Evolutionary conservation across 2,888 invertebrate genomes (phyloP).

Genomic region (Sarcophaga rosellei): DNA sequence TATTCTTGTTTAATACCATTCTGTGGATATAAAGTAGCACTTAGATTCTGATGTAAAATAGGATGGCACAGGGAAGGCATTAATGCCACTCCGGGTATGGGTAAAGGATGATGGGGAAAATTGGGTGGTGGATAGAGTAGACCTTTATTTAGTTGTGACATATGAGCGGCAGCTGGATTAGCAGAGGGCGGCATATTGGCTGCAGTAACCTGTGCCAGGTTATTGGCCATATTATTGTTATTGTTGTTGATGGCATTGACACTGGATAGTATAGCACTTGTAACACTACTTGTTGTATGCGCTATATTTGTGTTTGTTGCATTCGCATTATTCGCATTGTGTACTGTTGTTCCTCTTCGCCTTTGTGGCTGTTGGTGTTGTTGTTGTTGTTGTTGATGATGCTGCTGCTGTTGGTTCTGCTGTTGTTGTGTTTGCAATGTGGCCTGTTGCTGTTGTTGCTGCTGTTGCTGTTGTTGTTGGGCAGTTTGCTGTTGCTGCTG

Average conservation of each 20-base stretch:
- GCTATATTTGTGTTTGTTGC: conserved; percentile 61
- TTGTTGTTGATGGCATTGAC: conserved; percentile 59
- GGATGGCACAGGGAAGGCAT: conserved; percentile 79
- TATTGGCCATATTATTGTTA: conserved; percentile 54
- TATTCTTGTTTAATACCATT: conserved; percentile 79
- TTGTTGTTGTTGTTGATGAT: conserved; percentile 56
- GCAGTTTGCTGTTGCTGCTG: conserved; percentile 32
- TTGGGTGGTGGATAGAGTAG: conserved; percentile 77
- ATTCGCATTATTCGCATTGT: conserved; percentile 63
- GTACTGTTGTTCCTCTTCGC: conserved; percentile 39
- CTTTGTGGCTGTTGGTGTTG: conserved; percentile 63
- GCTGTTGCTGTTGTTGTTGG: conserved; percentile 70
- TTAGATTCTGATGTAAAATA: conserved; percentile 77
- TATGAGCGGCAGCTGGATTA: conserved; percentile 72
- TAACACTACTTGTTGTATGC: conserved; percentile 68
- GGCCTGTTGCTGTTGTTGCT: conserved; percentile 68
- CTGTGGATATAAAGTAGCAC: conserved; percentile 76
- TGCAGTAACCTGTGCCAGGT: conserved; percentile 43
- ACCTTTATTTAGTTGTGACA: conserved; percentile 76
- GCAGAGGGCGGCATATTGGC: conserved; percentile 56
- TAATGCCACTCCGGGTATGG: conserved; percentile 77
- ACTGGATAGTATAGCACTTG: conserved; percentile 70
- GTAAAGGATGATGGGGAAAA: conserved; percentile 77
- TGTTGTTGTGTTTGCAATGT: conserved; percentile 66
- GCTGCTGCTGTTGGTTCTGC: conserved; percentile 62